These are phyloP conservation scores for Ondatra zibethicus DNA, from an alignment of 2,113 vertebrate species.

Conservation along the genomic window DNA sequence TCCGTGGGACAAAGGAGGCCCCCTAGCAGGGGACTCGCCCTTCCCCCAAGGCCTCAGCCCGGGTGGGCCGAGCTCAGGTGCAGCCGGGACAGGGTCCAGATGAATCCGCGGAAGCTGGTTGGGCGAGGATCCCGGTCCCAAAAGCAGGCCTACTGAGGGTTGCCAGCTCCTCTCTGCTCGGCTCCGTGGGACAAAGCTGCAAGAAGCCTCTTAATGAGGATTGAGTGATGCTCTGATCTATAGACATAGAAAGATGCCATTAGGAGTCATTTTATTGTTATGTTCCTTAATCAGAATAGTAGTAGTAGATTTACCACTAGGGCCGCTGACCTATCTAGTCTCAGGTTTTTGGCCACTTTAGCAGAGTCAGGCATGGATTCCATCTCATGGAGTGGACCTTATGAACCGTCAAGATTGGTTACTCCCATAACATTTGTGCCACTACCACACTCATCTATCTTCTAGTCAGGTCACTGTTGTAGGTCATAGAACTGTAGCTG, in stretches of 20 bases:
- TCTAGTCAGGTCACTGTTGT: not conserved
- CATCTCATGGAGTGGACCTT: not conserved
- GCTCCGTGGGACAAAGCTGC: too few relatives aligned
- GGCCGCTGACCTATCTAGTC: not conserved
- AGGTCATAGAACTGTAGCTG: not conserved
- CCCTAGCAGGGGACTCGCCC: too few relatives aligned
- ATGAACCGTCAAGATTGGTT: not conserved
- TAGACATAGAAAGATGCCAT: not conserved
- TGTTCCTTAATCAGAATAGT: not conserved
- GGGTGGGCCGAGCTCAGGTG: too few relatives aligned
- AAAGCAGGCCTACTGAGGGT: too few relatives aligned
- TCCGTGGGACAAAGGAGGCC: too few relatives aligned
- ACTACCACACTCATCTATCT: not conserved
- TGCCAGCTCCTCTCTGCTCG: too few relatives aligned
- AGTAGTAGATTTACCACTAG: not conserved
- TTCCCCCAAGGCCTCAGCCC: too few relatives aligned
- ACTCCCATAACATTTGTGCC: not conserved
- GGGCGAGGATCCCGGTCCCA: too few relatives aligned
- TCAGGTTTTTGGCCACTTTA: not conserved
- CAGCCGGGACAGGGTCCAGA: too few relatives aligned
- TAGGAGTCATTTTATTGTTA: not conserved
- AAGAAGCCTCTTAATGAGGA: not conserved
- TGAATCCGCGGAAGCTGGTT: too few relatives aligned
- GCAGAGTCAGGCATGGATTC: not conserved
- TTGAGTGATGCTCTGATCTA: not conserved